phyloP scores from a whole-genome alignment of 2,113 vertebrate species.

The Cochlearius cochlearius region DNA sequence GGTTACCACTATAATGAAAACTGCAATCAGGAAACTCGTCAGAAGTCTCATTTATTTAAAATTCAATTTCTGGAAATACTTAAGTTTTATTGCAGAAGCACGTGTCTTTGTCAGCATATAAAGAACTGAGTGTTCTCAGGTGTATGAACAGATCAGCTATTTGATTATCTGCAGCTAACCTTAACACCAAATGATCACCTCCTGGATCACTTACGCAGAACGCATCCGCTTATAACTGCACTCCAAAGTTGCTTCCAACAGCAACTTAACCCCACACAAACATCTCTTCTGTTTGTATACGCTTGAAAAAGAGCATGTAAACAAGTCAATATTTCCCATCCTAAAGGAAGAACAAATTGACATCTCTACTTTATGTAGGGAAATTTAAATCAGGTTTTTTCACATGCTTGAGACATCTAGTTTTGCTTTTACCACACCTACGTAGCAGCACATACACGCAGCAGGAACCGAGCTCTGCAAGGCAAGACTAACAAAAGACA shows the following conservation, averaged over 20 bases:
- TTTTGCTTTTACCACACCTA: not conserved
- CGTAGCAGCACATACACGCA: not conserved
- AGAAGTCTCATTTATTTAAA: not conserved
- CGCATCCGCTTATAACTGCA: not conserved
- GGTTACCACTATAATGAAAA: not conserved
- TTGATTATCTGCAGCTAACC: not conserved
- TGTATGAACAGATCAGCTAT: not conserved
- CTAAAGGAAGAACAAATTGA: not conserved
- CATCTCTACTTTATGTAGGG: not conserved
- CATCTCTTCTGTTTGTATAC: not conserved
- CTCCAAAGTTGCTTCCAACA: not conserved
- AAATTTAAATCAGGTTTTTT: not conserved
- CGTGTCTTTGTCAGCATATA: not conserved
- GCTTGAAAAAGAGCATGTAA: not conserved
- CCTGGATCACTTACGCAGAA: not conserved
- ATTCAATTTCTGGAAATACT: not conserved
- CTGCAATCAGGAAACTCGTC: not conserved
- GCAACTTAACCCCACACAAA: not conserved
- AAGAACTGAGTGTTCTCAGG: not conserved
- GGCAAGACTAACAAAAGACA: not conserved
- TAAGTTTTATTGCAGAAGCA: not conserved
- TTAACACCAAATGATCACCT: not conserved
- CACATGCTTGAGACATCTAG: not conserved
- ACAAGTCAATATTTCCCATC: not conserved
- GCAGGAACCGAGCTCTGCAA: not conserved